These are phyloP conservation scores for Acronicta leporina DNA, from an alignment of 2,888 invertebrate genomes.

Conservation along the genomic window DNA sequence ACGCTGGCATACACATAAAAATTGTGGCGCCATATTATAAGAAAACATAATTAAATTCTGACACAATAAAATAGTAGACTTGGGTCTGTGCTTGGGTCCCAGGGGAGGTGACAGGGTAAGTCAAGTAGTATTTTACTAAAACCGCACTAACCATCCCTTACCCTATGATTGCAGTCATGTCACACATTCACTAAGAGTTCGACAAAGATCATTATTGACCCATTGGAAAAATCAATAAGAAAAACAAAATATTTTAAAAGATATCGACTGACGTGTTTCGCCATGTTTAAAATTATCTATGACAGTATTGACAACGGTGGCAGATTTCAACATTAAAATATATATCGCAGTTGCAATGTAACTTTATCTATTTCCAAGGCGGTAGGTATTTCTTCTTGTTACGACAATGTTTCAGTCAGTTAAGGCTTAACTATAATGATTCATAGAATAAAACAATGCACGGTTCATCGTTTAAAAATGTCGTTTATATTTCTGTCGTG, in stretches of 20 bases:
- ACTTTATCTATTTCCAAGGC: constrained; percentile 44
- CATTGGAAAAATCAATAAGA: background rate
- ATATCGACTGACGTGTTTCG: constrained; percentile 42
- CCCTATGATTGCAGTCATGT: too few species aligned
- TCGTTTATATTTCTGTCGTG: constrained; percentile 7
- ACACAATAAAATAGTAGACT: too few species aligned
- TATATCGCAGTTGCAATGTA: constrained; percentile 24
- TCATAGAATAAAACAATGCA: constrained; percentile 31
- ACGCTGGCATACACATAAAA: too few species aligned
- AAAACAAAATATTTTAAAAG: constrained; percentile 2
- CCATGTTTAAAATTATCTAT: constrained; percentile 40
- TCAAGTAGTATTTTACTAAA: too few species aligned
- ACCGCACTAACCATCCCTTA: too few species aligned
- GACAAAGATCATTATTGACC: too few species aligned
- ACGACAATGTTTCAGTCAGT: constrained; percentile 30
- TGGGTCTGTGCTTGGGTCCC: too few species aligned
- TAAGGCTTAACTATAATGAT: constrained; percentile 14
- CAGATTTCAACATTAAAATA: constrained; percentile 46
- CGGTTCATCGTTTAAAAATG: constrained; percentile 10
- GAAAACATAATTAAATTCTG: too few species aligned
- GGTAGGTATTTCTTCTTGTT: constrained; percentile 27
- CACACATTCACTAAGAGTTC: too few species aligned
- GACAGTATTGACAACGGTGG: constrained; percentile 28
- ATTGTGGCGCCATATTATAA: too few species aligned
- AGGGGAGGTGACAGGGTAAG: too few species aligned